Evolutionary conservation across 37 sponge, comb jelly and placozoan species (phyloP).

Genomic region (Hexactinellida sp.): DNA sequence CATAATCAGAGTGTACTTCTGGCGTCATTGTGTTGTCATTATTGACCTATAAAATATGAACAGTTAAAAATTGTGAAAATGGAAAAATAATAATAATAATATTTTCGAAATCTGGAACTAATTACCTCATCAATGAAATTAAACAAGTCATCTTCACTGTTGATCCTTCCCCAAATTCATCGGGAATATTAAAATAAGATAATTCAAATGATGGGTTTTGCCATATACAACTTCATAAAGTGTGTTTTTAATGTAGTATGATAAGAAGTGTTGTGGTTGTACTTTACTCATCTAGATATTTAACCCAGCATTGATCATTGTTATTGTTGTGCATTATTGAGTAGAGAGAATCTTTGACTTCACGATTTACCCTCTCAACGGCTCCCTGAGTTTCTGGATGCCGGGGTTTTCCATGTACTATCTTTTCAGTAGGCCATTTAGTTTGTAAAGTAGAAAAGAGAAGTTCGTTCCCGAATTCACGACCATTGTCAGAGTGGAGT

Average conservation of each 20-base stretch:
- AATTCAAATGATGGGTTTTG: no score
- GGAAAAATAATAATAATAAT: no score
- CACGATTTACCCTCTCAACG: neutral
- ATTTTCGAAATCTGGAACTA: no score
- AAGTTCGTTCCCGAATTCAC: no score
- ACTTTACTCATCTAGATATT: neutral
- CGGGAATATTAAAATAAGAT: neutral
- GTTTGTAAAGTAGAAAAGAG: neutral
- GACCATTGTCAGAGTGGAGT: neutral
- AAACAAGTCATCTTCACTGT: neutral
- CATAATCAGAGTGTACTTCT: no score
- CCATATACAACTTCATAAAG: neutral
- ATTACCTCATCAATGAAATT: no score
- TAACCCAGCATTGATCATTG: neutral
- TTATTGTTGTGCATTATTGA: neutral
- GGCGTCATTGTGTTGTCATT: no score
- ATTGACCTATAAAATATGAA: no score
- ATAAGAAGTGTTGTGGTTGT: neutral
- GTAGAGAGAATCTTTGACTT: neutral
- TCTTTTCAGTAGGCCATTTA: neutral
- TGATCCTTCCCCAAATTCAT: neutral
- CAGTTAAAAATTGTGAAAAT: no score
- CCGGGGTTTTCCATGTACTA: neutral
- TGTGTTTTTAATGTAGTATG: neutral
- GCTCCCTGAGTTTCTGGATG: no score